Conservation (phyloP, 2,797 vertebrate genomes). For the Silurus aristotelis region DNA sequence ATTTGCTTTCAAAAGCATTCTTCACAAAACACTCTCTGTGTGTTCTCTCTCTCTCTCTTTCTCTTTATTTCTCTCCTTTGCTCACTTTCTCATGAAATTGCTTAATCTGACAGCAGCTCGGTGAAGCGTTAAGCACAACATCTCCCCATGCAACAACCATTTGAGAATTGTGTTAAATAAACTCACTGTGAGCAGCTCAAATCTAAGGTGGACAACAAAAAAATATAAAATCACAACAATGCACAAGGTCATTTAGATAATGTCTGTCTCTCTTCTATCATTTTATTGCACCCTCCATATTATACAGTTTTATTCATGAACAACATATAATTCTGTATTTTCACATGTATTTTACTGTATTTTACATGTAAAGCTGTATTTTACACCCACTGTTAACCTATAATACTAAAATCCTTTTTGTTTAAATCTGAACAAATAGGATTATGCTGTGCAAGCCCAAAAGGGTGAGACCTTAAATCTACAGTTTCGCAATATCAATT, state of each 20-base stretch:
- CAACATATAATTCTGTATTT: background rate
- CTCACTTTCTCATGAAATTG: conserved; percentile 62
- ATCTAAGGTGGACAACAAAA: background rate
- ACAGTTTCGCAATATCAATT: background rate
- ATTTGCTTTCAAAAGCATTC: conserved; percentile 35
- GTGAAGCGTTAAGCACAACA: conserved; percentile 49
- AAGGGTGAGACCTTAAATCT: background rate
- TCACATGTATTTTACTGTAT: background rate
- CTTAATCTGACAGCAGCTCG: conserved; percentile 52
- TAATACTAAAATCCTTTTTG: background rate
- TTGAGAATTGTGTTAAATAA: conserved; percentile 49
- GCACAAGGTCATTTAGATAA: background rate
- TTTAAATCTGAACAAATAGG: background rate
- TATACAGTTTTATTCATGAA: background rate
- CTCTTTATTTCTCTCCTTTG: conserved; percentile 11
- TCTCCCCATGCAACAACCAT: conserved; percentile 44
- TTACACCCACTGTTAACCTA: background rate
- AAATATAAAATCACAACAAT: background rate
- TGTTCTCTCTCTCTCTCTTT: conserved; percentile 3
- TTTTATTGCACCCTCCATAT: background rate
- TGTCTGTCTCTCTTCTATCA: background rate
- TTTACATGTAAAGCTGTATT: background rate
- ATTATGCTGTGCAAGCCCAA: background rate
- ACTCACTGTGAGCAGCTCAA: background rate
- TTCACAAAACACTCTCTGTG: background rate